Conservation (phyloP, 2,113 vertebrate genomes). For the Cephalopterus ornatus region DNA sequence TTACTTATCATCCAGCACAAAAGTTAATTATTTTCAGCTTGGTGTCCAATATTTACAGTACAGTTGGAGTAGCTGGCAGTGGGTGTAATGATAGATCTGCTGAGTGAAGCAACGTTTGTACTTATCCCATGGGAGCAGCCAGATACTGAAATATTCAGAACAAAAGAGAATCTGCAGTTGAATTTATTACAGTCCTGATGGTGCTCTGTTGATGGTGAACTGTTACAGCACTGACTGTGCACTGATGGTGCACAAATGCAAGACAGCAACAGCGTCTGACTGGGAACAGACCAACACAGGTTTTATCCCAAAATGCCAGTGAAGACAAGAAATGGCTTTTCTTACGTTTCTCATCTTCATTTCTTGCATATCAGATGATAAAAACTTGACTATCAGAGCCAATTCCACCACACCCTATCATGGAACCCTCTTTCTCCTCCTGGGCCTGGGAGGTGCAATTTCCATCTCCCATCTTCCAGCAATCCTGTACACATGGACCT, state of each 20-base stretch:
- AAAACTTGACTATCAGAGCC: not conserved
- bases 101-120: not conserved
- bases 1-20: not conserved
- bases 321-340: not conserved
- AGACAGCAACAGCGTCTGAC: too few species aligned
- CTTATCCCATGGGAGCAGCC: not conserved
- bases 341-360: not conserved
- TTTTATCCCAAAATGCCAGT: not conserved
- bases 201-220: not conserved
- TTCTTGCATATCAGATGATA: not conserved
- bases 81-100: not conserved
- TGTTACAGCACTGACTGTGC: not conserved
- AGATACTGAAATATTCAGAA: not conserved
- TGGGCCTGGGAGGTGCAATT: rapidly evolving
- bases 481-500: not conserved
- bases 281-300: not conserved
- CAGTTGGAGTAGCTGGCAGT: not conserved
- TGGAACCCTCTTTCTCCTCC: not conserved
- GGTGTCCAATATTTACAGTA: not conserved
- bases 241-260: not conserved
- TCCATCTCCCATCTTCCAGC: not conserved
- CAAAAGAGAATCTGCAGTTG: not conserved
- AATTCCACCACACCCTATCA: rapidly evolving
- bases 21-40: not conserved
- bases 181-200: not conserved